These are phyloP conservation scores for Toxotes lorentzi DNA, from an alignment of 2,797 vertebrate species.

Conservation along the genomic window DNA sequence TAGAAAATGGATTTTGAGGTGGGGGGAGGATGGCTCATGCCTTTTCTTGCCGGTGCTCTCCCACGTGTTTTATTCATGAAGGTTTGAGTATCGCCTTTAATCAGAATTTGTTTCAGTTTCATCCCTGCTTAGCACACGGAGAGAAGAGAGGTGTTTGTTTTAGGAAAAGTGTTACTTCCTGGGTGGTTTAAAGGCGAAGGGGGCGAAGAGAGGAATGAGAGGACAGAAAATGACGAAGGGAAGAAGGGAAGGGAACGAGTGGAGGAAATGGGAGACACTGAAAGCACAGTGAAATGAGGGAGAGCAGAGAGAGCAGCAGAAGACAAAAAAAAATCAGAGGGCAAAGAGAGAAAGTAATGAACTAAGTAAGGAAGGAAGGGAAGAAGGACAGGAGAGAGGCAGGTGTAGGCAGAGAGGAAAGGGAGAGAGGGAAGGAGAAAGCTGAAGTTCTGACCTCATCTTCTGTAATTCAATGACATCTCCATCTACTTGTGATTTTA, in stretches of 20 bases:
- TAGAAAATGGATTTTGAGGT: conserved; percentile 45
- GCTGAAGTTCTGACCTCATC: too few relatives aligned
- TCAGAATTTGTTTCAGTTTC: conserved; percentile 33
- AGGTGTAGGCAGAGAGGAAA: too few relatives aligned
- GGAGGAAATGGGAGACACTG: background rate
- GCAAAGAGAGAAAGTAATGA: background rate
- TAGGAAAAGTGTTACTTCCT: background rate
- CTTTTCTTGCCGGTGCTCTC: background rate
- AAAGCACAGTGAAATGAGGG: background rate
- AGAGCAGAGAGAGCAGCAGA: too few relatives aligned
- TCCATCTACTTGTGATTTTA: too few relatives aligned
- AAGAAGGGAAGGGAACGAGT: background rate
- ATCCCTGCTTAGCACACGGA: background rate
- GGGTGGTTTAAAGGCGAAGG: background rate
- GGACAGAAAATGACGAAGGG: background rate
- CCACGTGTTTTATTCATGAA: conserved; percentile 60
- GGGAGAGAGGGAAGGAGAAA: background rate
- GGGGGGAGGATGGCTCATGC: background rate
- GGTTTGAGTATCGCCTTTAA: conserved; percentile 23
- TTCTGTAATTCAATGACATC: too few relatives aligned
- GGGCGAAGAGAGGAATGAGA: background rate
- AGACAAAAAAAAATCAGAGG: background rate
- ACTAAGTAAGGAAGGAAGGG: conserved; percentile 5
- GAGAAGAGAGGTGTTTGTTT: background rate
- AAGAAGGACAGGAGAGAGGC: too few relatives aligned